phyloP scores from a whole-genome alignment of 2,888 invertebrate species.

The Pyralis farinalis region DNA sequence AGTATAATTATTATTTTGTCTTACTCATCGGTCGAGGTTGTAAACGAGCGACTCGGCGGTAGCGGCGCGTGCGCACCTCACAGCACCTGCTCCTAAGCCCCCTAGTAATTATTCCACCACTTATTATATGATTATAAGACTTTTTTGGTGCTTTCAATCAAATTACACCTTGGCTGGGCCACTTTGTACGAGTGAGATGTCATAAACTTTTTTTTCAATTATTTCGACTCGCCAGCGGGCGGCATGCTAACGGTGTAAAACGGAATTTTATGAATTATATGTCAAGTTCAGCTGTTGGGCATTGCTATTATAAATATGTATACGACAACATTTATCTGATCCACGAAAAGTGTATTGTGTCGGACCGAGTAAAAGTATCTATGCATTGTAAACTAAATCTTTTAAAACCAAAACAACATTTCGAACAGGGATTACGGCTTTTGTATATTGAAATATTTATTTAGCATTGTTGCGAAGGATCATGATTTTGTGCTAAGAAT shows the following conservation, averaged over 20 bases:
- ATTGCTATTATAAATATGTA: conserved; percentile 6
- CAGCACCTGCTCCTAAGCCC: conserved; percentile 69
- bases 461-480: conserved; percentile 14
- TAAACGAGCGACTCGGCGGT: conserved; percentile 24
- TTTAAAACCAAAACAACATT: conserved; percentile 10
- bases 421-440: conserved; percentile 20
- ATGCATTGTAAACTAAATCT: conserved; percentile 9
- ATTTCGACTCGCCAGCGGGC: conserved; percentile 36
- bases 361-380: conserved; percentile 5
- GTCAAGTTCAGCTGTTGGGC: conserved; percentile 9
- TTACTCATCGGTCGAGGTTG: conserved; percentile 35
- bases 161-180: conserved; percentile 76
- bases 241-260: conserved; percentile 64
- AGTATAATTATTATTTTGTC: conserved; percentile 44
- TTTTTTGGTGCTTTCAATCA: conserved; percentile 81
- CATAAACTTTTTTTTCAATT: conserved; percentile 58
- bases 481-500: conserved; percentile 26
- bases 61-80: conserved; percentile 51
- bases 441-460: conserved; percentile 23
- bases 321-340: conserved; percentile 6
- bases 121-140: conserved; percentile 79
- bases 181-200: conserved; percentile 76
- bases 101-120: conserved; percentile 77
- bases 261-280: conserved; percentile 43
- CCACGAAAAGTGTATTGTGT: conserved; percentile 7